Base-by-base conservation (phyloP, 1,140 invertebrate species). In the Anastrepha ludens region DNA sequence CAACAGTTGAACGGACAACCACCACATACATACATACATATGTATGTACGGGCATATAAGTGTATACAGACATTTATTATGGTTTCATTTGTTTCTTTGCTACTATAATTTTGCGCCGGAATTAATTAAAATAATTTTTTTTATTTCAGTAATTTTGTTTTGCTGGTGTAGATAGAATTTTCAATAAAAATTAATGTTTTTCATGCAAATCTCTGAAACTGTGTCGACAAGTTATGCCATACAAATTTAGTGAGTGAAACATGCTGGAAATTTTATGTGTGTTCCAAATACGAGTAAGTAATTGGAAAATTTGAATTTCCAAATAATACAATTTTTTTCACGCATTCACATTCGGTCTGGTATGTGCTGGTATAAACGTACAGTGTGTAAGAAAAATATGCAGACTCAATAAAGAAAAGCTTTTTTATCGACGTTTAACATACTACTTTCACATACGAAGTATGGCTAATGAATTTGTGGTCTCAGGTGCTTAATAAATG, bases 201-300 rank as follows among this genome's bases (percentile, higher is more conserved):
- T 41, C 65, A 58, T 13, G 13, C 13, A 58, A 8, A 8, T 58
- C 13, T 58, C 13, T 11, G 39, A n/a, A 41, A 67, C 1, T 20
- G 7, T 39, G 29, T 13, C 9, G 29, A 20, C 9, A 41, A 67
- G 29, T 41, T 67, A 9, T 67, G 65, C 29, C 39, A 64, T 67
- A 9, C 39, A 39, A 67, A 29, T 67, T 41, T 3, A 29, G 29
- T 67, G 29, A 29, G 65, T 39, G 65, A 20, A 39, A 41, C 65
- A 67, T 67, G 29, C 65, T 67, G 65, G 65, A 67, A 67, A 41
- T 67, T 67, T 62, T 58, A 39, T 67, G 65, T 29, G 65, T 67
- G 65, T 67, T 67, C 65, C 65, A 67, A 67, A 67, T 67, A n/a
- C n/a, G n/a, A n/a, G n/a, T n/a, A 67, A 67, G 3, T 67, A 67